Conservation (phyloP, 2,797 vertebrate genomes). For the Leptoclinus maculatus region DNA sequence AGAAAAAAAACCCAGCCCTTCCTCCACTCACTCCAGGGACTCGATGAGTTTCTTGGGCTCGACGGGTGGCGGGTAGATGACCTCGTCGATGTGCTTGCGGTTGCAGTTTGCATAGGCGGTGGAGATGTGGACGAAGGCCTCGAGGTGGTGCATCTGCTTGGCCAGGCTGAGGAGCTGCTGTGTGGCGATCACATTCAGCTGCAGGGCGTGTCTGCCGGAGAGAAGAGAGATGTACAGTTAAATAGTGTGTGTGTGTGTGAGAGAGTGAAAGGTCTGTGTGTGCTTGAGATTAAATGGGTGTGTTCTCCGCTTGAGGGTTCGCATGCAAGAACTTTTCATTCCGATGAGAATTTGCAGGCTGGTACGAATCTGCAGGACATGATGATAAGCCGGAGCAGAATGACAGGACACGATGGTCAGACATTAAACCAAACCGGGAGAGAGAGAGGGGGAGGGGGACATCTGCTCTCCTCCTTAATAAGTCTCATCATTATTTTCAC, state of each 20-base stretch:
- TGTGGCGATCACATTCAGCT: conserved; percentile 93
- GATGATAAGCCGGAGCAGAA: conserved; percentile 7
- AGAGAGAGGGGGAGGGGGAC: neutral
- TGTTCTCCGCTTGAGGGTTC: conserved; percentile 27
- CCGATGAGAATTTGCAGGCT: too few species aligned
- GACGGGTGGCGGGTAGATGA: conserved; percentile 93
- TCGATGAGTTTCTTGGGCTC: conserved; percentile 94
- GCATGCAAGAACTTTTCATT: conserved; percentile 22
- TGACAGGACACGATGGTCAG: neutral
- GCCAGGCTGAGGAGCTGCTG: conserved; percentile 93
- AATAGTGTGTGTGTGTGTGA: neutral
- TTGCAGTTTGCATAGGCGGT: conserved; percentile 96
- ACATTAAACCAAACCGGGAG: conserved; percentile 2
- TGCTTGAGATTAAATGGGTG: conserved; percentile 6
- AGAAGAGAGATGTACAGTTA: conserved; percentile 3
- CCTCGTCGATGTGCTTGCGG: conserved; percentile 92
- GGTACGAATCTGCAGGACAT: conserved; percentile 31
- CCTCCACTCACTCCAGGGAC: conserved; percentile 91
- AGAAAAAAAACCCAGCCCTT: neutral
- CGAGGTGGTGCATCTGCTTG: conserved; percentile 90
- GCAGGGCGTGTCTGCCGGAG: conserved; percentile 87
- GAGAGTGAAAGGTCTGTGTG: neutral
- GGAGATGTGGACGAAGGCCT: conserved; percentile 95
- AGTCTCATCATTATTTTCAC: conserved; percentile 36
- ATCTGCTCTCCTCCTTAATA: conserved; percentile 36